These are phyloP conservation scores for Nothocercus julius DNA, from an alignment of 2,113 vertebrate species.

Conservation along the genomic window DNA sequence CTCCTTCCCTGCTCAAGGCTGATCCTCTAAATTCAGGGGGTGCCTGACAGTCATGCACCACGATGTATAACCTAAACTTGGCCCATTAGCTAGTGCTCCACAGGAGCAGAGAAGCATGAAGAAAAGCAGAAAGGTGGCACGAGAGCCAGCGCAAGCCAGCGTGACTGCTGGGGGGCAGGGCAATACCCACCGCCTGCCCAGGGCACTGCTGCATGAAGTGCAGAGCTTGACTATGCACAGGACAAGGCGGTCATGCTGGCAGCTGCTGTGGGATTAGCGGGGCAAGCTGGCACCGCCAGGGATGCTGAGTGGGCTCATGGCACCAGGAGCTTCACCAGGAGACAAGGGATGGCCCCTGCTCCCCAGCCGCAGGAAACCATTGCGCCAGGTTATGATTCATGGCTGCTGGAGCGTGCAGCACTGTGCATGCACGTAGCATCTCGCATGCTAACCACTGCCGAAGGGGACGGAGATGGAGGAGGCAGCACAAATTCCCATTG, in stretches of 20 bases:
- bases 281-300: neutral
- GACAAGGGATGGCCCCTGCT: neutral
- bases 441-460: neutral
- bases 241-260: neutral
- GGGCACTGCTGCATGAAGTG: neutral
- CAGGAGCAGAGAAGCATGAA: neutral
- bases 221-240: neutral
- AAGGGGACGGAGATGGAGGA: neutral
- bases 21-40: neutral
- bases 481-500: neutral
- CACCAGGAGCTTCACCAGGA: neutral
- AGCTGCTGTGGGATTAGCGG: neutral
- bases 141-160: neutral
- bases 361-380: neutral
- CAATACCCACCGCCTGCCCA: neutral
- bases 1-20: neutral
- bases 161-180: neutral
- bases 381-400: neutral
- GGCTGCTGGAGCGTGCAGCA: rapidly evolving
- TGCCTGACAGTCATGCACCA: neutral
- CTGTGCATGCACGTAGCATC: neutral
- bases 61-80: neutral
- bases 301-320: neutral
- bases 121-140: neutral
- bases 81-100: neutral